A percentile compares a stretch with the other conserved stretches of the same genome.
These are phyloP conservation scores for Brachionus asplanchnoidis DNA, from an alignment of 1,140 invertebrate genomes.

Conservation along the genomic window DNA sequence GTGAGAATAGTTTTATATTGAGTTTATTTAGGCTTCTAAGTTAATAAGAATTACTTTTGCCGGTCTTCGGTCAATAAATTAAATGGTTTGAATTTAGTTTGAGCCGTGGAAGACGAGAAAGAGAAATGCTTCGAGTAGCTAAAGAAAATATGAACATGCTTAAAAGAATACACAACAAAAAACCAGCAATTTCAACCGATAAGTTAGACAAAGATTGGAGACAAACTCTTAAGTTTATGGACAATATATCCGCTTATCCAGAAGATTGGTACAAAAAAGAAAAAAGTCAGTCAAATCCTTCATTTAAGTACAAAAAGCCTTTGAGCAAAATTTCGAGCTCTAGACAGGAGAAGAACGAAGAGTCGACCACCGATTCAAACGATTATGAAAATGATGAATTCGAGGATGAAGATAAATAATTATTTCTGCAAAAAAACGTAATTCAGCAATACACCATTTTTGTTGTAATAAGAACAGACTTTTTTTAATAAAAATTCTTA, in stretches of 20 bases:
- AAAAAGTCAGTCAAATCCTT: constrained; percentile 17
- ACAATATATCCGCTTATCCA: constrained; percentile 55
- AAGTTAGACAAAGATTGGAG: constrained; percentile 52
- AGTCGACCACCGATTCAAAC: not conserved
- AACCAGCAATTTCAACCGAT: constrained; percentile 52
- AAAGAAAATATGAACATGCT: constrained; percentile 53
- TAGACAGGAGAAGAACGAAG: not conserved
- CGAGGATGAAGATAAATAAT: constrained; percentile 22
- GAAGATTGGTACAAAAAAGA: constrained; percentile 53
- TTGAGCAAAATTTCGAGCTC: not conserved
- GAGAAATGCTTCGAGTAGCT: constrained; percentile 51
- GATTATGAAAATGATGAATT: constrained; percentile 9
- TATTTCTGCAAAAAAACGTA: not conserved
- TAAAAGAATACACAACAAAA: constrained; percentile 48
- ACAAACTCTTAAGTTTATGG: constrained; percentile 53
- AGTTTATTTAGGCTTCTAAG: not conserved
- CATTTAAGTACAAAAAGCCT: constrained; percentile 2
- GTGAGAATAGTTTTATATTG: not conserved
- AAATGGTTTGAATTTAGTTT: constrained; percentile 46
- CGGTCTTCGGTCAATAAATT: not conserved
- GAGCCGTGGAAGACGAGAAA: constrained; percentile 52
- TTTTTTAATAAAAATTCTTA: not conserved
- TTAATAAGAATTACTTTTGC: not conserved
- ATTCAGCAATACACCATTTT: not conserved
- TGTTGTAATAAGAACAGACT: not conserved